Evolutionary conservation across 1,140 invertebrate genomes (phyloP), one percentile per base, ranked within the genome.

Genomic region (Apis mellifera): DNA sequence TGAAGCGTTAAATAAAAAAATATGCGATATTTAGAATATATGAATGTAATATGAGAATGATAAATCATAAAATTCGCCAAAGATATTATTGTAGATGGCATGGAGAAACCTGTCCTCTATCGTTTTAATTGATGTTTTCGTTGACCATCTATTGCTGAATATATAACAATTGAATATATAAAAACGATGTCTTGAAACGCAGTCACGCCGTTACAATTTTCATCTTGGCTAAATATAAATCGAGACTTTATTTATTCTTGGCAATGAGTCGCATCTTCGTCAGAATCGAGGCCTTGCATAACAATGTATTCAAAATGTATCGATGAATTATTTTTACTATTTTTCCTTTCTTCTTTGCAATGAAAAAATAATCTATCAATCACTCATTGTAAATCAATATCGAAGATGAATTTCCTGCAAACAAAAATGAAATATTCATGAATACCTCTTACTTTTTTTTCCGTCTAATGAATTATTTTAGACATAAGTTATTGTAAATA

Each of bases 221-320:
- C 75, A 83, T 86, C 62, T 72, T 26, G 70, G 75, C 84, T 86
- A 86, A 86, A 86, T 86, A 86, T 86, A 86, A 86, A 83, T 84
- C 32, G 65, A 23, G 75, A 75, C 80, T 86, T 86, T 86, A 86
- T 86, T 86, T 86, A 83, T 82, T 86, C 84, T 83, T 86, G 85
- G 84, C 84, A 86, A 83, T 62, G 75, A 66, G 64, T 78, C 75
- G 84, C 62, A 42, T 62, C 50, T 11, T 71, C 60, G 68, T 59
- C 74, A 75, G 17, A 65, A 62, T 55, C 74, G 78, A 66, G 70
- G 26, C 55, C 23, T 62, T 69, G 62, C 42, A 50, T 66, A 57
- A 65, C 42, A 54, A 73, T 82, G 32, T 64, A 78, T 70, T 32
- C 73, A 23, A 76, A 54, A 59, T 74, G 50, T 70, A 59, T 78